Evolutionary conservation across 2,888 invertebrate genomes (phyloP).

Genomic region (Deroplatys truncata): DNA sequence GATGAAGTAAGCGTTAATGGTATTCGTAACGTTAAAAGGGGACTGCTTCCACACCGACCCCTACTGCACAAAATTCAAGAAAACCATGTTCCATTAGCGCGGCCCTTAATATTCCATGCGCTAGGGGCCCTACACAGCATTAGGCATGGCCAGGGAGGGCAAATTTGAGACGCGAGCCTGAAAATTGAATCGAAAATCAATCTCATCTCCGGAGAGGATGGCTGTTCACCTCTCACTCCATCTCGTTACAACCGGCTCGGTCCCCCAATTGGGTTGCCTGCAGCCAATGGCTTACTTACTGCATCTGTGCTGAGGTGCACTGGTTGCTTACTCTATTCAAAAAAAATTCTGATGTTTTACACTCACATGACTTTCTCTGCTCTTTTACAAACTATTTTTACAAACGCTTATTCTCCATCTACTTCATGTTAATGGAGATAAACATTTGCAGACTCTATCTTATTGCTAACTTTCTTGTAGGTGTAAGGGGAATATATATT

Average conservation of each 20-base stretch:
- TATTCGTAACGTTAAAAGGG: neutral
- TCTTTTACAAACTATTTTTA: too few species aligned
- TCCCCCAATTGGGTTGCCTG: constrained; percentile 22
- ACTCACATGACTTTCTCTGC: too few species aligned
- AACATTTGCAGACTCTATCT: too few species aligned
- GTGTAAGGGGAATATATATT: too few species aligned
- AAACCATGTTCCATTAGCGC: neutral
- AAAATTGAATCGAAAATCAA: constrained; percentile 30
- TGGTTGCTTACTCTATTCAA: too few species aligned
- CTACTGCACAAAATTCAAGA: neutral
- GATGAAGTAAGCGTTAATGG: too few species aligned
- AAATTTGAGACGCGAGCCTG: constrained; percentile 20
- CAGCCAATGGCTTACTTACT: neutral
- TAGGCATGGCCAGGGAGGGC: constrained; percentile 15
- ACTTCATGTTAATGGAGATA: too few species aligned
- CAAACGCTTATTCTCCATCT: too few species aligned
- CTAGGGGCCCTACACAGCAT: neutral
- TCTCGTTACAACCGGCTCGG: constrained; percentile 2
- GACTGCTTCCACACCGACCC: neutral
- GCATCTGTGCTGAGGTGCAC: neutral
- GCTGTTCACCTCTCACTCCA: neutral
- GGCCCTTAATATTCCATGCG: neutral
- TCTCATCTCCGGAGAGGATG: constrained; percentile 16
- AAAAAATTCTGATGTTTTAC: too few species aligned
- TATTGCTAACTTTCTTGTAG: too few species aligned